Evolutionary conservation across 1,140 invertebrate genomes (phyloP), one percentile per base, ranked within the genome.

Genomic region (Polyergus mexicanus): DNA sequence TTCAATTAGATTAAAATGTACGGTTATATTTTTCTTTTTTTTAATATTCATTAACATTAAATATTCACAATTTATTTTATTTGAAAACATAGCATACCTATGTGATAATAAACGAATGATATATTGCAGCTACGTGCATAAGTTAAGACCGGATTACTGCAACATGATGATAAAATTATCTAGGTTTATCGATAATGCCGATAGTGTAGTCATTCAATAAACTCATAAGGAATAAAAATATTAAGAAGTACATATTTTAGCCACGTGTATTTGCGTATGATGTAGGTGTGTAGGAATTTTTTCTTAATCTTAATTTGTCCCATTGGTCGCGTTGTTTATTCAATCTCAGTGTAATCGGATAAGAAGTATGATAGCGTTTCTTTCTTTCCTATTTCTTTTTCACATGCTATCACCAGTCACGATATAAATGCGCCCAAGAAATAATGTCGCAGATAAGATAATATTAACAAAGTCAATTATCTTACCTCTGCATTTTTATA

Each of bases 131-230:
- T 51, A 65, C 19, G 28, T 32, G 58, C 56, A 25, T 44, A 28
- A 25, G 13, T 32, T 65, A 77, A 60, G 7, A 28, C 11, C 10
- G 10, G 13, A 54, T 54, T 69, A 71, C 71, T 81, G 5, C 38
- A 28, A 51, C 47, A 13, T 60, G 1, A 13, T 60, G 1, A 44
- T 74, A 51, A 6, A 72, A 86, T 85, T 86, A 71, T 62, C 38
- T 84, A 56, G 58, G 54, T 88, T 87, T 71, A 84, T 65, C 54
- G 63, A 77, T 87, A 74, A 85, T 58, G 11, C 16, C 8, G 10
- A 54, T 38, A 54, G 35, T 32, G 13, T 85, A n/a, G n/a, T 58
- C 54, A 58, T 19, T 62, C 44, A 65, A 85, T 78, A 81, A 41
- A 65, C 25, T 56, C 16, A 2, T 25, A 1, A 6, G 3, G 3